phyloP scores from a whole-genome alignment of 2,113 vertebrate species.

The Anthoscopus minutus region DNA sequence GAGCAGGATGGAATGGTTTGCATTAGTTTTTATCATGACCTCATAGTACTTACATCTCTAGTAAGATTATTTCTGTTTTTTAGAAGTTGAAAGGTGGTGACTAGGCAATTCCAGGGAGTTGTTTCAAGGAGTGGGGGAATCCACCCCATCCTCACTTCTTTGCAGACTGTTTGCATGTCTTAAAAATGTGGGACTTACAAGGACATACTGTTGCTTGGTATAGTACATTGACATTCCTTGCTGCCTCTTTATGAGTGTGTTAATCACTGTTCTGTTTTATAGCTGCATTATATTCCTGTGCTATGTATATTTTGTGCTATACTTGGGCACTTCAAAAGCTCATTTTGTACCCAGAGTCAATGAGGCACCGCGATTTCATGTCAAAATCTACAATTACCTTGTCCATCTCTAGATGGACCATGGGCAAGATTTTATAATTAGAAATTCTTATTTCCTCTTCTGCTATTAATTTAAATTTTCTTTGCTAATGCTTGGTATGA shows the following conservation, averaged over 20 bases:
- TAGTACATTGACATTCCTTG: neutral
- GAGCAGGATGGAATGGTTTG: neutral
- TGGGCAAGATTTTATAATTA: neutral
- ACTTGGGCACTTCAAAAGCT: neutral
- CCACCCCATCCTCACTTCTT: fast-evolving
- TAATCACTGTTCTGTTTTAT: neutral
- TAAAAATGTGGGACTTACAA: neutral
- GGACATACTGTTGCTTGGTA: neutral
- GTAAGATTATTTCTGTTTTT: neutral
- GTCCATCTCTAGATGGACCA: neutral
- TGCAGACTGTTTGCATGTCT: neutral
- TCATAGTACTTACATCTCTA: neutral
- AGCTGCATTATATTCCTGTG: neutral
- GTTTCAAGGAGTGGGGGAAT: neutral
- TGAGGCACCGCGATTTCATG: neutral
- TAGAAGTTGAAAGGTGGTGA: neutral
- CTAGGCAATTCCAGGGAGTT: neutral
- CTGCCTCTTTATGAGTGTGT: neutral
- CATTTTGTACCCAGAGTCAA: neutral
- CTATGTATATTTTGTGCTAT: neutral
- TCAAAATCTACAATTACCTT: neutral
- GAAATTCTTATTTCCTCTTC: neutral
- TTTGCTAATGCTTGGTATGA: neutral
- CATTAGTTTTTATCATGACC: neutral
- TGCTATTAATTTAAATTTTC: neutral